These are phyloP conservation scores for Trachemys scripta DNA, from an alignment of 2,113 vertebrate species.

Conservation along the genomic window DNA sequence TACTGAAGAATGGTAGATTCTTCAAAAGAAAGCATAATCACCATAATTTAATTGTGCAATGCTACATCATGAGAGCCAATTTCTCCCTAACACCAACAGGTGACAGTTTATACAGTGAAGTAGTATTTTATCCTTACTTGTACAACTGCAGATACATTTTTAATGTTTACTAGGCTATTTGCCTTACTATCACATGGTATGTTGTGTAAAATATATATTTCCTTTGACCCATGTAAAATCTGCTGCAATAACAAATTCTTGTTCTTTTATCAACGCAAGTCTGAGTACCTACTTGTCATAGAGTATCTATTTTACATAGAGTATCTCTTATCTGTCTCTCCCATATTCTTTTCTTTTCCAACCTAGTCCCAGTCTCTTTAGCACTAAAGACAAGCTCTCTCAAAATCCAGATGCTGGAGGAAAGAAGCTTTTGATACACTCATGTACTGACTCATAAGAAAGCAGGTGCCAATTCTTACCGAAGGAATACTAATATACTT, in stretches of 20 bases:
- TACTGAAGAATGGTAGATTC: accelerated
- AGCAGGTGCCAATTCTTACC: background rate
- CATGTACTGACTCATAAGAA: background rate
- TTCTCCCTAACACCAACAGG: background rate
- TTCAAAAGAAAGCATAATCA: background rate
- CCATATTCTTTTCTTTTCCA: background rate
- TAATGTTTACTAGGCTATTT: background rate
- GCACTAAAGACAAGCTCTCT: background rate
- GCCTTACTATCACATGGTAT: background rate
- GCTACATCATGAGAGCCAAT: background rate
- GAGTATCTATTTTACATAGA: background rate
- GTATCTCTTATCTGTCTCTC: background rate
- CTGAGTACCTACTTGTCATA: accelerated
- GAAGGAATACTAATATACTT: background rate
- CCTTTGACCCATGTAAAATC: background rate
- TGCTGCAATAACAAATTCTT: background rate
- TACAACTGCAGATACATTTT: background rate
- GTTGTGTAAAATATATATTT: background rate
- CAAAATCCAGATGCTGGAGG: background rate
- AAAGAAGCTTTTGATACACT: background rate
- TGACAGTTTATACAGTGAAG: background rate
- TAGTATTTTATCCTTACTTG: background rate
- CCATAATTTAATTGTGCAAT: background rate
- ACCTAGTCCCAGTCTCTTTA: background rate
- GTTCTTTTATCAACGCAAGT: background rate